A percentile compares a stretch with the other conserved stretches of the same genome.
These are phyloP conservation scores for Austrolebias charrua DNA, from an alignment of 2,797 vertebrate genomes.

Conservation along the genomic window DNA sequence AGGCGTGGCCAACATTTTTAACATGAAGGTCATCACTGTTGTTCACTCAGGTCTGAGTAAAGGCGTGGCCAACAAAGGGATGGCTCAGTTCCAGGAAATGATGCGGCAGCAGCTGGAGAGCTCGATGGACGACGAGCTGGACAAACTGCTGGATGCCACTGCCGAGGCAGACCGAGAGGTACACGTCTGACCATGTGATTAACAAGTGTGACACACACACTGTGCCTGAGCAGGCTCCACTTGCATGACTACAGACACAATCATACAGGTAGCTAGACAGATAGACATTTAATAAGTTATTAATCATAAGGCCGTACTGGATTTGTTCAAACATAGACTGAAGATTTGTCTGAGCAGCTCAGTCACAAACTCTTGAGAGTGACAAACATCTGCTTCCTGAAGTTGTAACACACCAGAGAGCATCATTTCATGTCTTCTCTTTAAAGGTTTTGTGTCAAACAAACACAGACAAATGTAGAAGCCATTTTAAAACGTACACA, in stretches of 20 bases:
- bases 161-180: conserved; percentile 86
- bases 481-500: background rate
- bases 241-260: conserved; percentile 11
- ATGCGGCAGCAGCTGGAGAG: conserved; percentile 96
- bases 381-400: too few relatives aligned
- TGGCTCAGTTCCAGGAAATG: conserved; percentile 95
- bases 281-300: too few relatives aligned
- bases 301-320: too few relatives aligned
- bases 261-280: too few relatives aligned
- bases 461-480: background rate
- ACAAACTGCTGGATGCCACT: conserved; percentile 86
- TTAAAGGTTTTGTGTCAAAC: background rate
- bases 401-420: too few relatives aligned
- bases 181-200: conserved; percentile 56
- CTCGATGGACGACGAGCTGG: conserved; percentile 90
- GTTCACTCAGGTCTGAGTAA: conserved; percentile 83
- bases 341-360: too few relatives aligned
- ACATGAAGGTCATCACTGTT: background rate
- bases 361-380: too few relatives aligned
- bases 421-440: too few relatives aligned
- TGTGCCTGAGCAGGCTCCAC: conserved; percentile 44
- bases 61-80: conserved; percentile 80
- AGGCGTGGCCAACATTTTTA: conserved; percentile 73
- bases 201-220: conserved; percentile 57
- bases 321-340: too few relatives aligned